Percentiles rank a stretch among this genome's conserved stretches.
These are phyloP conservation scores for Pongo pygmaeus DNA, from an alignment of 2,113 vertebrate species.

Conservation along the genomic window DNA sequence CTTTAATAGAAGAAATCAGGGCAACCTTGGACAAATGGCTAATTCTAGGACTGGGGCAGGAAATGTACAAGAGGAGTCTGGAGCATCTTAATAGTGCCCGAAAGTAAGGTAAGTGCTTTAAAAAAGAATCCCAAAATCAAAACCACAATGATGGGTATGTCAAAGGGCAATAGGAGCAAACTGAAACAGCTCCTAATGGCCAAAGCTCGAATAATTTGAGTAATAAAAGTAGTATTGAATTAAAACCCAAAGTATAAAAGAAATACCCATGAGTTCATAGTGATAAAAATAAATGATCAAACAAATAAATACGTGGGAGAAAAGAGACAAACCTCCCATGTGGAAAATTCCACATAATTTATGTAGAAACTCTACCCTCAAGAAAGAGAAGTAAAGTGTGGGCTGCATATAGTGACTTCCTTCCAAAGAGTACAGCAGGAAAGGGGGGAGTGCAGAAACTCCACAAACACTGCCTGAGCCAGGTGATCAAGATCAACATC, in stretches of 20 bases:
- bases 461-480: neutral
- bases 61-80: neutral
- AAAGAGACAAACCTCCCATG: neutral
- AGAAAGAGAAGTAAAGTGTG: neutral
- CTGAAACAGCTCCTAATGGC: neutral
- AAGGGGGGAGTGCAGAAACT: neutral
- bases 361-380: neutral
- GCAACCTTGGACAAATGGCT: neutral
- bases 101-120: neutral
- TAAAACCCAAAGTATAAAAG: constrained; percentile 2
- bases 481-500: neutral
- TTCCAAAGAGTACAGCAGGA: neutral
- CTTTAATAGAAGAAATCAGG: neutral
- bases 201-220: neutral
- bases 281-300: neutral
- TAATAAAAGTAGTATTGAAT: neutral
- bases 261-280: neutral
- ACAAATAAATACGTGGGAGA: neutral
- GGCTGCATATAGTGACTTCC: neutral
- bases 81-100: neutral
- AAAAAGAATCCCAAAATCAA: neutral
- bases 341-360: neutral
- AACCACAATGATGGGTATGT: neutral
- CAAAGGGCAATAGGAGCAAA: neutral
- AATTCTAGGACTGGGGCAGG: neutral